Evolutionary conservation across 2,888 invertebrate species (phyloP).

Genomic region (Tupiocoris notatus): DNA sequence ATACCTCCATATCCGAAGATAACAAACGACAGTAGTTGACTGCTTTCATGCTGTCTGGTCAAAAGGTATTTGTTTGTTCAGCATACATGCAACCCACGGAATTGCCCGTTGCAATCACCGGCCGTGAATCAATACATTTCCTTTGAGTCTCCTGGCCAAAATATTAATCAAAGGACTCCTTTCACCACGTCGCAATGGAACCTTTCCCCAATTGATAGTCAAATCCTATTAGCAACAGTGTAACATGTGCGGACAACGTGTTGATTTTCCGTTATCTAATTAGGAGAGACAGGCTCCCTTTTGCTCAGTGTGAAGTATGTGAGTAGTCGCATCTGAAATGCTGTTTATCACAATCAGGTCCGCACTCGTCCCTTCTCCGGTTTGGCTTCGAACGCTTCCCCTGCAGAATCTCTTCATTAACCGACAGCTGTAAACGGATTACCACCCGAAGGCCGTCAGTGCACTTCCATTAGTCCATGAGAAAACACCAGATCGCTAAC

Average conservation of each 20-base stretch:
- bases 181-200: background rate
- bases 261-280: conserved; percentile 42
- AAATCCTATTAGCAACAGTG: conserved; percentile 31
- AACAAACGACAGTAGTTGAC: no score
- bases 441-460: conserved; percentile 24
- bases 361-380: conserved; percentile 13
- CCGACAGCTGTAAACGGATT: conserved; percentile 35
- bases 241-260: conserved; percentile 40
- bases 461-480: conserved; percentile 38
- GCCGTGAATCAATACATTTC: no score
- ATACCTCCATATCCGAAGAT: no score
- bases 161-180: conserved; percentile 36
- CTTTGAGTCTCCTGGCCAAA: conserved; percentile 22
- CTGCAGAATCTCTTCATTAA: conserved; percentile 40
- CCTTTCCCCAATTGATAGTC: conserved; percentile 3
- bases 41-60: no score
- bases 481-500: conserved; percentile 37
- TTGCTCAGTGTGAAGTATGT: no score
- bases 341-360: conserved; percentile 40
- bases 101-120: no score
- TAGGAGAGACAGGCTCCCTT: no score
- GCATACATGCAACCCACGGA: no score
- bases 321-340: conserved; percentile 33
- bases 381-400: background rate
- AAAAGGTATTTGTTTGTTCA: no score